phyloP scores from a whole-genome alignment of 2,113 vertebrate species.

The Podilymbus podiceps region DNA sequence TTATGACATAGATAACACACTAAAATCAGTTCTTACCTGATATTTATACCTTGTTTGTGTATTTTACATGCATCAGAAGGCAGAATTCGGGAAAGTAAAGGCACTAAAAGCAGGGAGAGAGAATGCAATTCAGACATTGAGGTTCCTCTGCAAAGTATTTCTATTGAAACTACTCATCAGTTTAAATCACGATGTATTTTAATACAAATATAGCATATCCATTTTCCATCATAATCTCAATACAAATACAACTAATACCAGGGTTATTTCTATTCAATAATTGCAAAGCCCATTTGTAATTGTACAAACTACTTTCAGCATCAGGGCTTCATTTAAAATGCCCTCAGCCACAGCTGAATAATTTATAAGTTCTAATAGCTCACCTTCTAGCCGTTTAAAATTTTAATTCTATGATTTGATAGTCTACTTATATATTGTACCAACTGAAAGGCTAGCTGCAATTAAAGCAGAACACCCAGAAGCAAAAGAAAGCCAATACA shows the following conservation, averaged over 20 bases:
- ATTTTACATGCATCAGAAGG: constrained; percentile 99
- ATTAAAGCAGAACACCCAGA: not conserved
- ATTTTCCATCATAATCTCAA: not conserved
- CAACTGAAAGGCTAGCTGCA: not conserved
- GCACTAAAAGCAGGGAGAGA: constrained; percentile 79
- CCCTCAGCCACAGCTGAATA: not conserved
- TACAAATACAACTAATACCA: not conserved
- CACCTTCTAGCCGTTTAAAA: not conserved
- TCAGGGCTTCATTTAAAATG: not conserved
- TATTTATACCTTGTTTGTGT: constrained; percentile 99
- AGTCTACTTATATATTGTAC: not conserved
- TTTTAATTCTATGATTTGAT: not conserved
- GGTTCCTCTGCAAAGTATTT: not conserved
- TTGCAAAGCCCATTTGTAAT: not conserved
- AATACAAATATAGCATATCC: not conserved
- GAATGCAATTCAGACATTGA: not conserved
- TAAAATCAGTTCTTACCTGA: constrained; percentile 81
- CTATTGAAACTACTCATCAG: not conserved
- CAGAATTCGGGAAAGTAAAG: constrained; percentile 99
- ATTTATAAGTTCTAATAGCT: not conserved
- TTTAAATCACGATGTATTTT: not conserved
- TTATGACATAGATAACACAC: not conserved
- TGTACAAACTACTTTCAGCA: not conserved
- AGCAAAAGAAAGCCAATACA: not conserved
- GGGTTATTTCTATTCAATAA: not conserved